A percentile compares a stretch with the other conserved stretches of the same genome.
phyloP scores from a whole-genome alignment of 2,113 vertebrate species.

The Agapornis roseicollis region DNA sequence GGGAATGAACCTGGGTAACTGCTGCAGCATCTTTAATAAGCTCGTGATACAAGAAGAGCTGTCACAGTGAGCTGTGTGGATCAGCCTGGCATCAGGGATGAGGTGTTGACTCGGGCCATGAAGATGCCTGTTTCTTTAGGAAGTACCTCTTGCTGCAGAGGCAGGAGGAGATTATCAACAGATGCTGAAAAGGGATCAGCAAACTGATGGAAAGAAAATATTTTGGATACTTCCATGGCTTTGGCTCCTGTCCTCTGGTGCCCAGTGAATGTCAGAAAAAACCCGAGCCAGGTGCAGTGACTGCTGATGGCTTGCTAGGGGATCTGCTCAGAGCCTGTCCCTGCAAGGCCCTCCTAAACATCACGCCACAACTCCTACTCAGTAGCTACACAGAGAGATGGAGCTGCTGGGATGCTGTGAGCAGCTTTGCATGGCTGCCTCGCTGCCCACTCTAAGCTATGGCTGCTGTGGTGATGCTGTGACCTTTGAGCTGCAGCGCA shows the following conservation, averaged over 20 bases:
- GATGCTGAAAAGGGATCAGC: not conserved
- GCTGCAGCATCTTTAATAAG: not conserved
- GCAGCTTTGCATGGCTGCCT: not conserved
- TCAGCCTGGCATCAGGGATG: not conserved
- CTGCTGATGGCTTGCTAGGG: not conserved
- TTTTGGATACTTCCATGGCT: not conserved
- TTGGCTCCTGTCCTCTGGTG: not conserved
- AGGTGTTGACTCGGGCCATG: not conserved
- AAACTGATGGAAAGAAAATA: not conserved
- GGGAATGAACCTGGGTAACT: not conserved
- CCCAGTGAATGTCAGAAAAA: not conserved
- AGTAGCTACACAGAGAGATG: not conserved
- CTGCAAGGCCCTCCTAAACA: not conserved
- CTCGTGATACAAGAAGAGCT: not conserved
- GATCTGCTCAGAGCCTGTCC: not conserved
- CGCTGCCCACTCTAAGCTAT: not conserved
- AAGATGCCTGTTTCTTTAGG: not conserved
- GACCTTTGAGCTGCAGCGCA: not conserved
- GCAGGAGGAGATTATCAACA: not conserved
- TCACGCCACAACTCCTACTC: not conserved
- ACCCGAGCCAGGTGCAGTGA: not conserved
- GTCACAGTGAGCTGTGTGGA: accelerated
- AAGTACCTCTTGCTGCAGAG: not conserved
- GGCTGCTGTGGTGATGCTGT: not conserved
- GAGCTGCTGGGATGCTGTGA: accelerated